Evolutionary conservation across 2,888 invertebrate genomes (phyloP).

Genomic region (Chrysina gloriosa): DNA sequence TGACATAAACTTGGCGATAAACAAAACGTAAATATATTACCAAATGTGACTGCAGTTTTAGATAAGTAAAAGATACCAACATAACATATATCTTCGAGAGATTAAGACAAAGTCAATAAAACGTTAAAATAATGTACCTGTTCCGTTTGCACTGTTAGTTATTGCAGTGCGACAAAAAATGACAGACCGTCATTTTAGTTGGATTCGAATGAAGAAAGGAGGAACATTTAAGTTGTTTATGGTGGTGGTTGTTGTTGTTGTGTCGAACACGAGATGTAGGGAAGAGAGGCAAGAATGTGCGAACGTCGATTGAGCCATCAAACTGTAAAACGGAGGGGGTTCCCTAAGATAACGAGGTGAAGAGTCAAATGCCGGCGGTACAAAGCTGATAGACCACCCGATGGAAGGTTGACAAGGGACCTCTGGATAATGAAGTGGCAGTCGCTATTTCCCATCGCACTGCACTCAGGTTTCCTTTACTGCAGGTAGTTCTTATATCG

Average conservation of each 20-base stretch:
- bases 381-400: conserved; percentile 56
- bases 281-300: conserved; percentile 53
- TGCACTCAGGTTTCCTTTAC: conserved; percentile 49
- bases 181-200: conserved; percentile 10
- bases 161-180: conserved; percentile 25
- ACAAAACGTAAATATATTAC: neutral
- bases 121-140: conserved; percentile 26
- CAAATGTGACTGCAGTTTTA: neutral
- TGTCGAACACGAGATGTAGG: conserved; percentile 32
- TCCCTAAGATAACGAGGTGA: conserved; percentile 59
- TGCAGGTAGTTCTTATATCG: conserved; percentile 52
- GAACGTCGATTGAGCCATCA: conserved; percentile 61
- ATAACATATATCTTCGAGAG: neutral
- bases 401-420: conserved; percentile 59
- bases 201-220: conserved; percentile 2
- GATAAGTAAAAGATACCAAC: neutral
- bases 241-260: conserved; percentile 32
- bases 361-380: conserved; percentile 56
- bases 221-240: conserved; percentile 28
- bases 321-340: conserved; percentile 52
- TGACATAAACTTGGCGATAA: neutral
- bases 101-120: conserved; percentile 13
- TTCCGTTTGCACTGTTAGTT: conserved; percentile 7
- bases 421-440: conserved; percentile 60
- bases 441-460: conserved; percentile 51